These are phyloP conservation scores for Tillus elongatus DNA, from an alignment of 2,888 invertebrate species.

Conservation along the genomic window DNA sequence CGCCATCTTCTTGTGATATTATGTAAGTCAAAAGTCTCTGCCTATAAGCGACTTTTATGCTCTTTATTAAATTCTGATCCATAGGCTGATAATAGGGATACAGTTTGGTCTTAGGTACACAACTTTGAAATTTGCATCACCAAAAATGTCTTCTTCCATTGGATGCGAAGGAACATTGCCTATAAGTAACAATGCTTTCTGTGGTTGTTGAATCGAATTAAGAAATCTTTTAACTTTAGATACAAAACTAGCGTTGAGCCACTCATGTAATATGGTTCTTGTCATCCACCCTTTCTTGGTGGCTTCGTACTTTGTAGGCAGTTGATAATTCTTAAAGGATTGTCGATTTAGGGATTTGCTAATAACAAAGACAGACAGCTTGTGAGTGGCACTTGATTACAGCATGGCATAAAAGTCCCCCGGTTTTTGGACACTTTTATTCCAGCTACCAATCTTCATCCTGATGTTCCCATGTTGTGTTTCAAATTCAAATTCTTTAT, in stretches of 20 bases:
- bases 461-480: no score
- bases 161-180: conserved; percentile 11
- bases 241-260: conserved; percentile 10
- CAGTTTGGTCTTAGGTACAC: conserved; percentile 13
- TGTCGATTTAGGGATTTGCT: no score
- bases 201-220: conserved; percentile 3
- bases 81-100: conserved; percentile 13
- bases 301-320: conserved; percentile 7
- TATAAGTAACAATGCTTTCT: conserved; percentile 9
- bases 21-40: conserved; percentile 10
- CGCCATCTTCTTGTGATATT: no score
- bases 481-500: no score
- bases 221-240: conserved; percentile 11
- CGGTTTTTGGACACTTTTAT: no score
- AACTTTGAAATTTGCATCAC: conserved; percentile 10
- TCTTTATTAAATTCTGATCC: conserved; percentile 13
- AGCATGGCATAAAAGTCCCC: no score
- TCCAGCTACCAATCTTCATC: no score
- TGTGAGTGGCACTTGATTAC: no score
- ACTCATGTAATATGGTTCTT: conserved; percentile 10
- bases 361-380: no score
- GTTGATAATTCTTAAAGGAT: conserved; percentile 6
- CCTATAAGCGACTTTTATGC: conserved; percentile 10
- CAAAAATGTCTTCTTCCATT: conserved; percentile 8
- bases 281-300: conserved; percentile 12